Evolutionary conservation across 1,140 invertebrate species (phyloP).

Genomic region (Leptopilina boulardi): DNA sequence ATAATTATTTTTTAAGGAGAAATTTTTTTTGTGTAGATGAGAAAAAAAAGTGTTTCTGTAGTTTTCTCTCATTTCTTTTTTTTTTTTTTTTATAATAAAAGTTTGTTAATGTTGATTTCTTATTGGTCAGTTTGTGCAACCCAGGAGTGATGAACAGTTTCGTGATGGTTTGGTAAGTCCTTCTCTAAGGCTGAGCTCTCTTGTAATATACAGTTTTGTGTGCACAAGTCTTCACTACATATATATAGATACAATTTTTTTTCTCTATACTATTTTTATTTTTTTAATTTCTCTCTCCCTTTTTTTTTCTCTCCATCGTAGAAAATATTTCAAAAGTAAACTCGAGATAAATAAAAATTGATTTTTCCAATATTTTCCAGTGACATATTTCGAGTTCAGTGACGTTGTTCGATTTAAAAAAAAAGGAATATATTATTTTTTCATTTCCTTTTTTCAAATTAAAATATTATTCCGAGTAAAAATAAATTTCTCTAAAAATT

Average conservation of each 20-base stretch:
- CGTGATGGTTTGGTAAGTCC: slow-evolving; percentile 91
- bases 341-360: slow-evolving; percentile 12
- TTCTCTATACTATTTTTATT: slow-evolving; percentile 38
- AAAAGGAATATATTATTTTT: too few relatives aligned
- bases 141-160: slow-evolving; percentile 92
- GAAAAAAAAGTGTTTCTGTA: slow-evolving; percentile 43
- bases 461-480: background rate
- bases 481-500: too few relatives aligned
- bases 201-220: slow-evolving; percentile 75
- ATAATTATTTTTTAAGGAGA: too few relatives aligned
- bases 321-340: slow-evolving; percentile 14
- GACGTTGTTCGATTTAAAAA: background rate
- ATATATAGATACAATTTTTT: too few relatives aligned
- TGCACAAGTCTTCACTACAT: slow-evolving; percentile 75
- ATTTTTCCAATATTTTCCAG: background rate
- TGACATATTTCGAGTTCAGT: slow-evolving; percentile 11
- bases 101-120: slow-evolving; percentile 72
- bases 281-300: background rate
- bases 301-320: slow-evolving; percentile 19
- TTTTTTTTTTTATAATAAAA: slow-evolving; percentile 49
- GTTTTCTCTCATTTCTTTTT: too few relatives aligned
- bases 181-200: slow-evolving; percentile 68
- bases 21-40: background rate
- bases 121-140: slow-evolving; percentile 84
- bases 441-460: background rate